phyloP scores from a whole-genome alignment of 2,888 invertebrate genomes.

The Hermodice carunculata region DNA sequence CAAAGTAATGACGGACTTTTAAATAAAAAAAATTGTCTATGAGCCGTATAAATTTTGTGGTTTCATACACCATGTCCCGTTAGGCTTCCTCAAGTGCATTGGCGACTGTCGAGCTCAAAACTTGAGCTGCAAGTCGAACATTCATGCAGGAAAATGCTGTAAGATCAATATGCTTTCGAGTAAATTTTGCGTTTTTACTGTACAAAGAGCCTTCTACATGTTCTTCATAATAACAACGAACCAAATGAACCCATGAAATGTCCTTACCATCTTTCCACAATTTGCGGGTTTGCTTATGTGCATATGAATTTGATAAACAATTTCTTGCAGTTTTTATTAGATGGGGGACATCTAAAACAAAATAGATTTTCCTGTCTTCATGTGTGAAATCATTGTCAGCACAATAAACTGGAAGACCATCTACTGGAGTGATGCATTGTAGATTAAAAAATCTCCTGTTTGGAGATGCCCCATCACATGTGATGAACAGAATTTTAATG shows the following conservation, averaged over 20 bases:
- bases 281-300: background rate
- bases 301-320: background rate
- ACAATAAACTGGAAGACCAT: background rate
- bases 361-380: background rate
- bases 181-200: background rate
- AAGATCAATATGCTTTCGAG: background rate
- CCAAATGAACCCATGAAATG: constrained; percentile 7
- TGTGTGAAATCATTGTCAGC: background rate
- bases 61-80: constrained; percentile 11
- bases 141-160: constrained; percentile 7
- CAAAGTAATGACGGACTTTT: constrained; percentile 18
- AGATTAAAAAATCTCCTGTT: constrained; percentile 3
- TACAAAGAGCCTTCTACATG: background rate
- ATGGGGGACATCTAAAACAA: constrained; percentile 8
- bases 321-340: constrained; percentile 7
- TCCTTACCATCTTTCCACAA: constrained; percentile 11
- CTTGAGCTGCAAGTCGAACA: constrained; percentile 8
- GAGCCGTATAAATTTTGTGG: constrained; percentile 24
- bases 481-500: constrained; percentile 8
- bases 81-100: background rate
- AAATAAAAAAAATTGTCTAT: constrained; percentile 37
- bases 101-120: constrained; percentile 16
- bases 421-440: background rate
- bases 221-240: background rate
- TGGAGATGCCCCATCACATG: constrained; percentile 15